Evolutionary conservation across 1,140 invertebrate genomes (phyloP).

Genomic region (Trichonephila clavipes): DNA sequence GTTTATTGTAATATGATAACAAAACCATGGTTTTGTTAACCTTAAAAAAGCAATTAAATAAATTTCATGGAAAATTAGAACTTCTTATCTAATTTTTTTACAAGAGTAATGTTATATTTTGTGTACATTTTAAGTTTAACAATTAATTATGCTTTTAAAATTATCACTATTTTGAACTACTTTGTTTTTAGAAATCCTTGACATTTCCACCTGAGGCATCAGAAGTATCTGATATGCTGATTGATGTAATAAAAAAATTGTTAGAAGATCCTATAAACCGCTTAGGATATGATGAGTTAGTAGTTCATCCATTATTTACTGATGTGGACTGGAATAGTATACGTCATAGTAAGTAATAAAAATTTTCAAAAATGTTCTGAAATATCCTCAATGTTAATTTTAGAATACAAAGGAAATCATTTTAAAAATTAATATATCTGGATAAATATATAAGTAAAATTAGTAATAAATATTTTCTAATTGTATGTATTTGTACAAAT

Average conservation of each 20-base stretch:
- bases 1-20: no score
- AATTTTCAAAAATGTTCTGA: background rate
- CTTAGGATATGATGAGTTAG: conserved; percentile 84
- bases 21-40: no score
- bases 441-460: no score
- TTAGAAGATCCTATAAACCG: conserved; percentile 83
- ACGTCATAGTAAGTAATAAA: conserved; percentile 79
- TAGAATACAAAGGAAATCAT: background rate
- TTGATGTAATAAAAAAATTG: conserved; percentile 83
- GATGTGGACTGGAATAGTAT: conserved; percentile 84
- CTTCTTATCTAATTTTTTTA: no score
- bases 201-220: conserved; percentile 83
- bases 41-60: no score
- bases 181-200: conserved; percentile 80
- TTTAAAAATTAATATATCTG: no score
- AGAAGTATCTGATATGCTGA: conserved; percentile 82
- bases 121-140: no score
- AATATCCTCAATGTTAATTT: background rate
- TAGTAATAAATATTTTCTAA: no score
- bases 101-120: no score
- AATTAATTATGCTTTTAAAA: no score
- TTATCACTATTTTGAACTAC: background rate
- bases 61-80: no score
- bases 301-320: conserved; percentile 85
- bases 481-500: no score